A percentile compares a stretch with the other conserved stretches of the same genome.
phyloP scores from a whole-genome alignment of 1,140 invertebrate species.

The Amyelois transitella region DNA sequence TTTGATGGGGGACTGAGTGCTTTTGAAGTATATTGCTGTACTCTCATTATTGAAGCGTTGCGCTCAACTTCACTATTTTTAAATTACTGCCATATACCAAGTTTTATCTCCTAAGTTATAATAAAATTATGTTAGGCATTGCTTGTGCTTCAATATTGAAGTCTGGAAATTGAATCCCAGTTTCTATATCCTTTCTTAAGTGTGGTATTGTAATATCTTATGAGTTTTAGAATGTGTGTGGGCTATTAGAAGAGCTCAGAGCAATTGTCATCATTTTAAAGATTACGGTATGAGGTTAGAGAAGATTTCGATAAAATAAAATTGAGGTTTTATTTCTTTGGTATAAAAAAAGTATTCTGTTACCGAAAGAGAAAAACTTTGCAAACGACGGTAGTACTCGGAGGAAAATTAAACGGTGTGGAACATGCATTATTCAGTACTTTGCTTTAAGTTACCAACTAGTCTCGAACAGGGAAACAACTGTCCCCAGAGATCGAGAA shows the following conservation, averaged over 20 bases:
- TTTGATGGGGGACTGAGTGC: too few species aligned
- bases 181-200: background rate
- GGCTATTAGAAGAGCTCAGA: too few species aligned
- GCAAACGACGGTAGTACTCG: background rate
- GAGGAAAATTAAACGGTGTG: background rate
- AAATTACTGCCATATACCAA: background rate
- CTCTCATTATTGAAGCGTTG: background rate
- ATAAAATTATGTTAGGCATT: constrained; percentile 2
- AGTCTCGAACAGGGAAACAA: background rate
- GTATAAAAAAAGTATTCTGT: background rate
- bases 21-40: background rate
- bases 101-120: background rate
- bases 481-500: background rate
- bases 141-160: background rate
- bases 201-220: background rate
- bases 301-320: too few species aligned
- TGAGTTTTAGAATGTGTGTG: background rate
- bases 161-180: background rate
- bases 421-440: background rate
- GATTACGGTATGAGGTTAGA: too few species aligned
- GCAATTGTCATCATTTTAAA: too few species aligned
- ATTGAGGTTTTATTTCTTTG: too few species aligned
- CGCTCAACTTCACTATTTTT: constrained; percentile 1
- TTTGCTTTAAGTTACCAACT: background rate
- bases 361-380: background rate